Evolutionary conservation across 2,888 invertebrate genomes (phyloP).

Genomic region (Lapara coniferarum): DNA sequence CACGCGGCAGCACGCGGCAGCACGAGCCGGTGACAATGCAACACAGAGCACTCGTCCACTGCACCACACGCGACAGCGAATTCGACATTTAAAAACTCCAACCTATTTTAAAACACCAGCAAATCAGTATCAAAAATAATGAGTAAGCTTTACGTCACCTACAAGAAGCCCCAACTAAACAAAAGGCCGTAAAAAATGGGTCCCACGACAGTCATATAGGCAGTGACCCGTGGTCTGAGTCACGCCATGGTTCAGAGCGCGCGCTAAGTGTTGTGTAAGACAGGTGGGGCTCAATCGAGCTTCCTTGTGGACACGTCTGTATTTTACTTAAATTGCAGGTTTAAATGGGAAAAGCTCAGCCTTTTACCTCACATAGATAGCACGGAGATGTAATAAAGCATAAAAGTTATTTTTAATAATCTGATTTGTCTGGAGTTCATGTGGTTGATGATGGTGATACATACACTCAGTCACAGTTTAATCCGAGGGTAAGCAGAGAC

Average conservation of each 20-base stretch:
- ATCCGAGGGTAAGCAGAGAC: too few relatives aligned
- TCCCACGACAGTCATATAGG: conserved; percentile 60
- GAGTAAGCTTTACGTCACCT: conserved; percentile 27
- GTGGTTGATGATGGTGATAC: too few relatives aligned
- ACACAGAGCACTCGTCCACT: too few relatives aligned
- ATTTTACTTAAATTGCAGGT: not conserved
- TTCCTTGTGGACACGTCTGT: conserved; percentile 20
- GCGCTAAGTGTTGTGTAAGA: conserved; percentile 33
- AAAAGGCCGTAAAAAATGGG: conserved; percentile 46
- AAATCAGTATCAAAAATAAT: conserved; percentile 24
- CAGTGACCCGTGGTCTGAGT: conserved; percentile 60
- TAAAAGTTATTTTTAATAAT: too few relatives aligned
- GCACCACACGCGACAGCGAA: too few relatives aligned
- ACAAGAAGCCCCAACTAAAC: conserved; percentile 33
- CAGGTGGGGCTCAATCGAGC: conserved; percentile 29
- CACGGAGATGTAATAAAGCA: not conserved
- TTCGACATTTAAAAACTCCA: too few relatives aligned
- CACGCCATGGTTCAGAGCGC: conserved; percentile 52
- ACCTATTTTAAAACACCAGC: not conserved
- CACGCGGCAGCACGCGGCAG: not conserved
- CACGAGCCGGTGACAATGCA: too few relatives aligned
- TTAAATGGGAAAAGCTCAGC: not conserved
- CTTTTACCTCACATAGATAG: not conserved
- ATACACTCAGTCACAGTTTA: too few relatives aligned
- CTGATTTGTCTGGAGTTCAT: too few relatives aligned